phyloP scores from a whole-genome alignment of 2,888 invertebrate genomes.

The Creontiades dilutus region DNA sequence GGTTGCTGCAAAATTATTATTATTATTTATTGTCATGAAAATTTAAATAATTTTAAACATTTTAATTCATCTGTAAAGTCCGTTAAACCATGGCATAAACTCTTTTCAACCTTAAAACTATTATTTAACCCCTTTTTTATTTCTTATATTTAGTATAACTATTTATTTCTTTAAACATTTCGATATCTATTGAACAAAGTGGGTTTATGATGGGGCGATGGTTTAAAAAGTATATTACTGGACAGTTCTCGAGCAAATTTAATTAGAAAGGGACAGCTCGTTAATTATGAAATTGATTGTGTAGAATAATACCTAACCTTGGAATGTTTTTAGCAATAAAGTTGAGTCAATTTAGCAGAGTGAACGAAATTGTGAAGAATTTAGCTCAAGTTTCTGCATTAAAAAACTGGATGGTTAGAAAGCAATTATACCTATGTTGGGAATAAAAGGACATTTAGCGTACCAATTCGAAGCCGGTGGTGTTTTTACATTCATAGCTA shows the following conservation, averaged over 20 bases:
- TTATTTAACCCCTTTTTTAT: neutral
- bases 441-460: too few relatives aligned
- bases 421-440: too few relatives aligned
- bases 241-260: neutral
- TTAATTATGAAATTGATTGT: neutral
- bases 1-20: too few relatives aligned
- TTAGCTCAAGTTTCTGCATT: too few relatives aligned
- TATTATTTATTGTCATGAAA: too few relatives aligned
- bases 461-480: too few relatives aligned
- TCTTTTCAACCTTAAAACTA: neutral
- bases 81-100: neutral
- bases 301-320: neutral
- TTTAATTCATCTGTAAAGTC: too few relatives aligned
- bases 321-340: slow-evolving; percentile 34
- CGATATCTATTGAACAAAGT: neutral
- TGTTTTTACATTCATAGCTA: too few relatives aligned
- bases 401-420: too few relatives aligned
- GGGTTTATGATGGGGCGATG: neutral
- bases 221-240: neutral
- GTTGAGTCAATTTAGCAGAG: neutral
- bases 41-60: too few relatives aligned
- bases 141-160: neutral
- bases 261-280: neutral
- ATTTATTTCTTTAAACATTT: neutral
- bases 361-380: too few relatives aligned